Base-by-base conservation (phyloP, 2,888 invertebrate species). In the Noctua comes region DNA sequence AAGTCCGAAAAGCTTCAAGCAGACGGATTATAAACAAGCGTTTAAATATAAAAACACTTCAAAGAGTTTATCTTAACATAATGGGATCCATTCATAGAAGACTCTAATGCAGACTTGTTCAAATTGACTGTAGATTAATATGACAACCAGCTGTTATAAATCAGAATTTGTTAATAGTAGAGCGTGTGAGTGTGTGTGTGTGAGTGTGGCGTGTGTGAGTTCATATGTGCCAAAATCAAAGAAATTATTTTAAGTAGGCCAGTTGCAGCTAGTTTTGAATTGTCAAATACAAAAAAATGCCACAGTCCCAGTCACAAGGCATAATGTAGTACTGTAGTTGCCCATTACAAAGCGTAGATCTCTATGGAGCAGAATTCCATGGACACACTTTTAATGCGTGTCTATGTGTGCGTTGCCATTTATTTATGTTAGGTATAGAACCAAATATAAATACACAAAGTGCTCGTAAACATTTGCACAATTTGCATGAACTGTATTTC, bases 51-150 rank as follows among this genome's bases (percentile, higher is more conserved):
- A 51, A 79, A 59, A 43, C 48, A 43, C 27, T 68, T 59, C 7
- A 18, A 82, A 82, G 36, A 46, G 68, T 62, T 77, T 54, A 68
- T 62, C 48, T 59, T 8, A 4, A 27, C 16, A 54, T 83, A 83
- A 62, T 77, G 36, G 18, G 16, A 16, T 36, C 18, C 18, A 62
- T 80, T 83, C 31, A 68, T 51, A 46, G 51, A 13, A 43, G 16
- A 13, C n/a, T 82, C 16, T 6, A 68, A 68, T 27, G 24, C 51
- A 54, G 66, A 59, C 77, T 68, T 36, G n/a, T 51, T 77, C 36
- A 83, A 68, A 79, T 68, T 68, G 18, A 77, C 27, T 83, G 27
- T 43, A 68, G 57, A 77, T 43, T 76, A 51, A 27, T 66, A 48
- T 57, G 24, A 18, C 40, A 40, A 73, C 11, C 21, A 76, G 77